A percentile compares a stretch with the other conserved stretches of the same genome.
phyloP scores from a whole-genome alignment of 2,113 vertebrate species.

The Mandrillus leucophaeus region DNA sequence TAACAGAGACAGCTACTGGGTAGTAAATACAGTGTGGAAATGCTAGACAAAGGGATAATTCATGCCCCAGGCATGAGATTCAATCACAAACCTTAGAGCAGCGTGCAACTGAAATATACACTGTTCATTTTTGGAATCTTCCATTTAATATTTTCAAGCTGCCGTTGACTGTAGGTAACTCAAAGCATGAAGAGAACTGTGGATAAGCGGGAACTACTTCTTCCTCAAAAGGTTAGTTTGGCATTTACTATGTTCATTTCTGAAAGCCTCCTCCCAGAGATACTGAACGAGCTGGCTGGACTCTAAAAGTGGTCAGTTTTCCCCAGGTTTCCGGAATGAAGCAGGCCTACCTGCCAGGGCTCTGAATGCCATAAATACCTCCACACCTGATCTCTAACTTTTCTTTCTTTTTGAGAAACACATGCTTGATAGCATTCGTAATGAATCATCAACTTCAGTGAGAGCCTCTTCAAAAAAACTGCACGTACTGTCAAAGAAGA shows the following conservation, averaged over 20 bases:
- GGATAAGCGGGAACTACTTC: not conserved
- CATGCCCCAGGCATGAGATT: not conserved
- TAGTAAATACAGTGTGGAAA: not conserved
- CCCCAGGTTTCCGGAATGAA: not conserved
- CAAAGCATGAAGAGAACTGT: not conserved
- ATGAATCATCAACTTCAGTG: not conserved
- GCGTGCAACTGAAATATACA: not conserved
- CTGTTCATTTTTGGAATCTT: not conserved
- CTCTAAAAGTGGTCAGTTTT: not conserved
- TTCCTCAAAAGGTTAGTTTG: not conserved
- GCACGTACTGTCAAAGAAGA: not conserved
- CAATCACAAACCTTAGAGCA: not conserved
- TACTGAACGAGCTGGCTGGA: fast-evolving
- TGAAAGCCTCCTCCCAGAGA: not conserved
- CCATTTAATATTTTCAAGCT: not conserved
- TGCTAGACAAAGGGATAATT: not conserved
- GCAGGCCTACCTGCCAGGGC: not conserved
- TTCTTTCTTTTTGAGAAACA: not conserved
- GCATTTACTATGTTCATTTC: not conserved
- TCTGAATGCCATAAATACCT: not conserved
- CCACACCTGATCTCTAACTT: not conserved
- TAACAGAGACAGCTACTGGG: not conserved
- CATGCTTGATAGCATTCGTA: not conserved
- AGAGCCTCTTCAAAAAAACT: not conserved
- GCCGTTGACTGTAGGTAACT: not conserved